Evolutionary conservation across 2,888 invertebrate species (phyloP).

Genomic region (Ennomos quercinarius): DNA sequence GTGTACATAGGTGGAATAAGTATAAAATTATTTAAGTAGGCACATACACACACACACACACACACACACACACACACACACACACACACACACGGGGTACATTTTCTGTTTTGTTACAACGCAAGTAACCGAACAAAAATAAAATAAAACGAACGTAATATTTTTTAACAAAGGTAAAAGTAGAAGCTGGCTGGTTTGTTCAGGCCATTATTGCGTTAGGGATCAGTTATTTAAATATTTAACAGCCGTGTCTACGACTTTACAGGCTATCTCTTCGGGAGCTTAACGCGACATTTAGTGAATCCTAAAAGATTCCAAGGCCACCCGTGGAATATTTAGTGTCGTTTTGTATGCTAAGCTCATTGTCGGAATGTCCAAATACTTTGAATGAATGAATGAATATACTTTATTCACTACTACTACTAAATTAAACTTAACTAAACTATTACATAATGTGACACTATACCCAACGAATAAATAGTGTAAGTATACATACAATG

Average conservation of each 20-base stretch:
- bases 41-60: too few relatives aligned
- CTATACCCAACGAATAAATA: too few relatives aligned
- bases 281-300: slow-evolving; percentile 10
- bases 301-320: slow-evolving; percentile 1
- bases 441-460: too few relatives aligned
- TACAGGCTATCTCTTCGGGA: slow-evolving; percentile 7
- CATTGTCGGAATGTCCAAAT: not conserved
- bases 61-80: too few relatives aligned
- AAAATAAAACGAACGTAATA: slow-evolving; percentile 8
- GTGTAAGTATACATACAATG: too few relatives aligned
- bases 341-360: not conserved
- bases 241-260: slow-evolving; percentile 5
- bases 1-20: too few relatives aligned
- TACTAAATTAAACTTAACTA: too few relatives aligned
- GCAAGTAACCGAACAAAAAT: not conserved
- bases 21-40: too few relatives aligned
- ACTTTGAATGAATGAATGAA: too few relatives aligned
- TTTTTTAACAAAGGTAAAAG: slow-evolving; percentile 6
- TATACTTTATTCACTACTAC: too few relatives aligned
- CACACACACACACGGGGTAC: too few relatives aligned
- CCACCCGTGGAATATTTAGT: slow-evolving; percentile 4
- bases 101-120: not conserved
- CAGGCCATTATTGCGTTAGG: slow-evolving; percentile 15
- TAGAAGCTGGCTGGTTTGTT: slow-evolving; percentile 6
- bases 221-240: slow-evolving; percentile 20